Evolutionary conservation across 2,797 vertebrate genomes (phyloP).

Genomic region (Spinus olivaceus): DNA sequence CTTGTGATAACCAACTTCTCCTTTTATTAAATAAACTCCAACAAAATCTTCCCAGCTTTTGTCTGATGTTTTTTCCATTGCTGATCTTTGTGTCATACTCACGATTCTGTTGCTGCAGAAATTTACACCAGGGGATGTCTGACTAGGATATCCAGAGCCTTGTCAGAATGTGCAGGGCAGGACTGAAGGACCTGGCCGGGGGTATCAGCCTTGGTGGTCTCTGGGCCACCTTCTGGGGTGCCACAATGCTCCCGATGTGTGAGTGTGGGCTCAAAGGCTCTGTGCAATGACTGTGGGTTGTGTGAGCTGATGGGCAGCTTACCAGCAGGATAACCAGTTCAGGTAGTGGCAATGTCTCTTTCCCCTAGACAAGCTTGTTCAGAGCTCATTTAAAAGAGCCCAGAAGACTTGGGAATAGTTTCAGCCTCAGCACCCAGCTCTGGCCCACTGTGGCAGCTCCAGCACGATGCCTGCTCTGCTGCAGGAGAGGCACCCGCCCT

Average conservation of each 20-base stretch:
- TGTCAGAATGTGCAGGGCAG: not conserved
- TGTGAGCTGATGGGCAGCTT: not conserved
- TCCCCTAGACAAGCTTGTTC: not conserved
- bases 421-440: not conserved
- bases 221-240: not conserved
- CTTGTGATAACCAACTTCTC: slow-evolving; percentile 14
- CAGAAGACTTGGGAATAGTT: not conserved
- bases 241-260: not conserved
- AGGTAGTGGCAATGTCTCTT: not conserved
- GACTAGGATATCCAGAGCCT: not conserved
- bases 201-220: not conserved
- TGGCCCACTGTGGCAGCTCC: not conserved
- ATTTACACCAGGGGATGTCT: not conserved
- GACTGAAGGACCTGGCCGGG: not conserved
- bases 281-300: not conserved
- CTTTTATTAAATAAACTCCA: slow-evolving; percentile 10
- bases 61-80: not conserved
- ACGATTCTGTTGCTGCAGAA: not conserved
- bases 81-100: not conserved
- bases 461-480: fast-evolving
- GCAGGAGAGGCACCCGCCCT: fast-evolving
- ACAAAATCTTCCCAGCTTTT: not conserved
- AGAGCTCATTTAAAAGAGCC: not conserved
- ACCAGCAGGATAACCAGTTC: not conserved
- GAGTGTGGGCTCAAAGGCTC: not conserved